These are phyloP conservation scores for Brachyistius frenatus DNA, from an alignment of 2,113 vertebrate species.

Conservation along the genomic window DNA sequence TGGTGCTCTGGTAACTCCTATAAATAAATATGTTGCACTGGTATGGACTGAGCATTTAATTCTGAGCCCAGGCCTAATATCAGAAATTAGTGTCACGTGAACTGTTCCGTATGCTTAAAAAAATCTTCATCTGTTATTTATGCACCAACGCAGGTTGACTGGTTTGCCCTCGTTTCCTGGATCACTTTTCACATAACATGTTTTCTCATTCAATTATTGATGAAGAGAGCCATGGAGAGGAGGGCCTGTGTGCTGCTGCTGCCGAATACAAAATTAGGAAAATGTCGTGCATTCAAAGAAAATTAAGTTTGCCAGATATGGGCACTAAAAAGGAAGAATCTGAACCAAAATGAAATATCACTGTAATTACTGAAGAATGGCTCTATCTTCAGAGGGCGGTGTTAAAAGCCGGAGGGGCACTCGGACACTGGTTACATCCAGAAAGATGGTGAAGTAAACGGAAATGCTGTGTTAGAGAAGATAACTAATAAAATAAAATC, in stretches of 20 bases:
- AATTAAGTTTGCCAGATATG: constrained; percentile 33
- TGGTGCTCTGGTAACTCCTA: too few relatives aligned
- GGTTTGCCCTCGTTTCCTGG: constrained; percentile 18
- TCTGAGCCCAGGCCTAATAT: not conserved
- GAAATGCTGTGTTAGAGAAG: not conserved
- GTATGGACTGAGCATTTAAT: constrained; percentile 4
- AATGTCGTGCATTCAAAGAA: constrained; percentile 22
- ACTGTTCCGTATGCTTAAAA: not conserved
- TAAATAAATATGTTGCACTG: not conserved
- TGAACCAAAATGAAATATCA: constrained; percentile 34
- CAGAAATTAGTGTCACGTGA: not conserved
- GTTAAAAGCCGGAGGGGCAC: constrained; percentile 25
- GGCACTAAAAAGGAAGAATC: constrained; percentile 21
- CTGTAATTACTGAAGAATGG: constrained; percentile 51
- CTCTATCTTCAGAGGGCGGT: constrained; percentile 37
- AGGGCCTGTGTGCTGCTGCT: not conserved
- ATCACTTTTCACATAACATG: constrained; percentile 38
- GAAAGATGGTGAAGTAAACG: constrained; percentile 21
- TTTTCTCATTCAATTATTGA: constrained; percentile 56
- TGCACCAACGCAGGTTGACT: not conserved
- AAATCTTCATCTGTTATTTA: not conserved
- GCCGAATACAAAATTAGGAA: constrained; percentile 51
- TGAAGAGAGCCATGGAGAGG: not conserved
- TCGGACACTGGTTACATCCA: not conserved
- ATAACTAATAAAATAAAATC: constrained; percentile 28